Evolutionary conservation across 2,113 vertebrate genomes (phyloP).

Genomic region (Nestor notabilis): DNA sequence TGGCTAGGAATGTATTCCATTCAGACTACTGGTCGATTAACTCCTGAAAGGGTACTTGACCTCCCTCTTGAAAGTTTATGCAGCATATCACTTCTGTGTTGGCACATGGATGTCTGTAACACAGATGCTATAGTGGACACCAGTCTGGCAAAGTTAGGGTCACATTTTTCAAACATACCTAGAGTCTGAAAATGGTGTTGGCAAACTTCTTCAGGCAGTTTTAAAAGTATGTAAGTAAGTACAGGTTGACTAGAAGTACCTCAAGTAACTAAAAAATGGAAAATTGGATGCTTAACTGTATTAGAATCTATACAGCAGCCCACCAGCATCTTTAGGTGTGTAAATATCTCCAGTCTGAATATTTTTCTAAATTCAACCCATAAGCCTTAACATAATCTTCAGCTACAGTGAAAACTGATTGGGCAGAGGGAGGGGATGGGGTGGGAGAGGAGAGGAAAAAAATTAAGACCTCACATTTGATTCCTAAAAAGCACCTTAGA

Average conservation of each 20-base stretch:
- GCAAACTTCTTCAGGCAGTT: neutral
- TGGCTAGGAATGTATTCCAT: neutral
- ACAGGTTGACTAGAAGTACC: neutral
- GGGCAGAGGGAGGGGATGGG: neutral
- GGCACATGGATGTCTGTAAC: fast-evolving
- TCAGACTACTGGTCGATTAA: neutral
- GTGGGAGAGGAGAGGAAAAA: neutral
- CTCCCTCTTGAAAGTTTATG: neutral
- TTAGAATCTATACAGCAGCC: neutral
- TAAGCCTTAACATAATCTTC: neutral
- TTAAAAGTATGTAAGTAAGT: neutral
- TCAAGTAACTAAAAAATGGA: neutral
- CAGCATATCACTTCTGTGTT: neutral
- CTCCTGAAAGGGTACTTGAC: neutral
- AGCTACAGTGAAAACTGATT: neutral
- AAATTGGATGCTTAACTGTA: neutral
- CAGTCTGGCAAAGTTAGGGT: neutral
- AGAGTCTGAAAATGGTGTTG: neutral
- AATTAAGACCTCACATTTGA: neutral
- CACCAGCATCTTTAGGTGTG: neutral
- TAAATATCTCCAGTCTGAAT: neutral
- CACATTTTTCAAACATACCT: neutral
- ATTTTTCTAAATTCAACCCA: neutral
- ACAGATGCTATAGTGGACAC: neutral
- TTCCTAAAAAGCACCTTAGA: neutral